Evolutionary conservation across 1,140 invertebrate genomes (phyloP).

Genomic region (Chelonus insularis): DNA sequence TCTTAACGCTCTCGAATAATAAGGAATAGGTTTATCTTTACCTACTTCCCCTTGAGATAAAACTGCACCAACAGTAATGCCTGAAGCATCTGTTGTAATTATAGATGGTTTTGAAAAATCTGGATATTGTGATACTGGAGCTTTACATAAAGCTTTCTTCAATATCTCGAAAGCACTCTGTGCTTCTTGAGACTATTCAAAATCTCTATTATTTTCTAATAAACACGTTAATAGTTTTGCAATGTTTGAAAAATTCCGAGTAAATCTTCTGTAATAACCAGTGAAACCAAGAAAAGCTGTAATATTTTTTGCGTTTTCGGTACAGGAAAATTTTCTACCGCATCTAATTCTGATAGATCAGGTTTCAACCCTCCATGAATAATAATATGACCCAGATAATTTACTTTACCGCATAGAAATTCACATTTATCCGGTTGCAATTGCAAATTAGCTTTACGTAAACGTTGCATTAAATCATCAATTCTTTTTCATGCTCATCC

Average conservation of each 20-base stretch:
- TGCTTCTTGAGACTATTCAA: not conserved
- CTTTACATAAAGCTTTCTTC: conserved; percentile 22
- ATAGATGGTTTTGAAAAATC: conserved; percentile 35
- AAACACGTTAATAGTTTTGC: not conserved
- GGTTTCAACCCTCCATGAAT: not conserved
- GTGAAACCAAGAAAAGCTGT: conserved; percentile 1
- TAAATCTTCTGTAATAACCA: conserved; percentile 10
- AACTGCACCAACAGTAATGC: conserved; percentile 29
- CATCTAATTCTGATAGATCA: not conserved
- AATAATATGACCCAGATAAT: not conserved
- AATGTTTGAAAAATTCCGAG: not conserved
- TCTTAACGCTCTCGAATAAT: conserved; percentile 15
- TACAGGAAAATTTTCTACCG: too few relatives aligned
- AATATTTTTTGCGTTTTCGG: not conserved
- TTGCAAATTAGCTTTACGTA: not conserved
- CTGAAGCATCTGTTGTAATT: conserved; percentile 34
- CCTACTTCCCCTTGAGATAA: conserved; percentile 32
- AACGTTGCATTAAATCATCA: not conserved
- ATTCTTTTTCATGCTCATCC: not conserved
- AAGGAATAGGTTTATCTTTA: conserved; percentile 35
- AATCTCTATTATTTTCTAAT: conserved; percentile 12
- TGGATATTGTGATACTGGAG: conserved; percentile 35
- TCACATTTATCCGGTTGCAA: conserved; percentile 10
- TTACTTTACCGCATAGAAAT: too few relatives aligned
- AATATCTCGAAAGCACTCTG: conserved; percentile 2